Base-by-base conservation (phyloP, 1,140 invertebrate genomes). In the Leptinotarsa undecemlineata region DNA sequence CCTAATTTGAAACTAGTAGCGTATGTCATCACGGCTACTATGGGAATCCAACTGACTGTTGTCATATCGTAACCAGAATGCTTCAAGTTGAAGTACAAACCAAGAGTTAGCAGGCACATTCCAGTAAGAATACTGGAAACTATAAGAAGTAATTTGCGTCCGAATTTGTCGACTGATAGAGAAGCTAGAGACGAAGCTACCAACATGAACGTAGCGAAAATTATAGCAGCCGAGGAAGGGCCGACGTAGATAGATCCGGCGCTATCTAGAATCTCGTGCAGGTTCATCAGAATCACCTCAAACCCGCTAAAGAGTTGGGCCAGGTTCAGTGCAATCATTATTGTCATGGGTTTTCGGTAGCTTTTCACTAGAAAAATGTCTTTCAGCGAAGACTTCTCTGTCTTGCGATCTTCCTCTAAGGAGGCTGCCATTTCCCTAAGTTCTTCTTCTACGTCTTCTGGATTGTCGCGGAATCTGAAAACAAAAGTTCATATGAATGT, bases 261-360 rank as follows among this genome's bases (percentile, higher is more conserved):
- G 14, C 68, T 72, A 15, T 73, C 73, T 2, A 81, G 69, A 68
- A 81, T 81, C 6, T 20, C 20, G 26, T 74, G 73, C 20, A 74
- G 6, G 21, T 74, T 74, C 73, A 74, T 74, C 4, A 79, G 17
- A 19, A 81, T 73, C 3, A 72, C 75, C 78, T 88, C 83, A 21
- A 86, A 81, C 48, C 86, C 85, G 72, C 80, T 82, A 2, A 86
- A 80, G 74, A 87, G 86, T 78, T 90, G 89, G 72, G 88, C 85
- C 15, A 85, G 79, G 84, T 90, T 88, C 48, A 90, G 80, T 0
- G 81, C 83, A 26, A 89, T 75, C 68, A 74, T 69, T 17, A 74
- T 70, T 11, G 48, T 19, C 5, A 74, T 19, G 21, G 73, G 23
- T 64, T 79, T 80, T 57, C 78, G 23, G 61, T 81, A 80, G 26